phyloP scores from a whole-genome alignment of 2,113 vertebrate genomes.

The Chamaetylas fuelleborni region DNA sequence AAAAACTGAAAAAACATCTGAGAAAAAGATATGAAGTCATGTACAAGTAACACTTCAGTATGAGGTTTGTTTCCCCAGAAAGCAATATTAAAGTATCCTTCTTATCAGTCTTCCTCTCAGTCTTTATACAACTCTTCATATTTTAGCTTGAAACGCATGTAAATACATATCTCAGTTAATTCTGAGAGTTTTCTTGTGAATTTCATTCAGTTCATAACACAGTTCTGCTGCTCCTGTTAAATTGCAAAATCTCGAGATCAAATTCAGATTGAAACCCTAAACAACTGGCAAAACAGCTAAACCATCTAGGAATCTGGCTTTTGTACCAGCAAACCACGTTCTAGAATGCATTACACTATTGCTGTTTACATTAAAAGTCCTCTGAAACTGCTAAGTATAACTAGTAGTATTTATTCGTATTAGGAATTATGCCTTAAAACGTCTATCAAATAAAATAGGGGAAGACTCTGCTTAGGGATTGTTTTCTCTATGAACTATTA shows the following conservation, averaged over 20 bases:
- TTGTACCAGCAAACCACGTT: neutral
- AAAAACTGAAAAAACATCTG: neutral
- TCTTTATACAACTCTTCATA: neutral
- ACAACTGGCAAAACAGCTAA: neutral
- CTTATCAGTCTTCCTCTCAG: neutral
- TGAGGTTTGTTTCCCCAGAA: neutral
- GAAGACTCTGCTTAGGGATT: neutral
- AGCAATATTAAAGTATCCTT: neutral
- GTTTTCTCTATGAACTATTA: neutral
- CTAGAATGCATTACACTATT: neutral
- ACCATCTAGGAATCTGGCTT: neutral
- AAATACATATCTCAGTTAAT: neutral
- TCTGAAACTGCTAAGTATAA: neutral
- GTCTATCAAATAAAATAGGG: neutral
- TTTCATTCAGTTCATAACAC: neutral
- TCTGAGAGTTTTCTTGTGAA: neutral
- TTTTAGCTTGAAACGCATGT: neutral
- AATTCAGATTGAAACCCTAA: neutral
- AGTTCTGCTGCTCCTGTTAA: neutral
- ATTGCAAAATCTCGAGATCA: neutral
- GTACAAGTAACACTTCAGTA: neutral
- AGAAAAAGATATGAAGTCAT: neutral
- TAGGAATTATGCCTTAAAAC: neutral
- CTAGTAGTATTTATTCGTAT: neutral
- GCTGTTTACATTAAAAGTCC: neutral